Conservation (phyloP, 2,888 invertebrate genomes). For the Chorisops tibialis region DNA sequence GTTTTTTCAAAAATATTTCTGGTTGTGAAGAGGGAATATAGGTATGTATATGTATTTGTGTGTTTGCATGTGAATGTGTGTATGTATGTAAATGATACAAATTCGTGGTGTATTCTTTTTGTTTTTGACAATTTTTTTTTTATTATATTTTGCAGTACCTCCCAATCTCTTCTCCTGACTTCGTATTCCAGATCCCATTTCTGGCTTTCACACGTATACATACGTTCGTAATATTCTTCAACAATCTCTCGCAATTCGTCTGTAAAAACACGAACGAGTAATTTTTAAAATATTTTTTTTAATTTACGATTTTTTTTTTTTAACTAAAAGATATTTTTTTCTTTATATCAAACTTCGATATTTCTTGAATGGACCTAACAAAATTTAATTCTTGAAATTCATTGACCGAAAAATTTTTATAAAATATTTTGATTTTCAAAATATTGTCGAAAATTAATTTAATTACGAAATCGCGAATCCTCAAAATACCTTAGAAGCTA, state of each 20-base stretch:
- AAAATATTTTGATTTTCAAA: no score
- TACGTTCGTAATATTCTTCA: conserved; percentile 94
- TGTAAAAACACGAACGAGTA: conserved; percentile 41
- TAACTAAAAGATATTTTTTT: not conserved
- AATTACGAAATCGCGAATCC: no score
- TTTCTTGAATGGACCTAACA: no score
- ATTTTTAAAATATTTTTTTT: not conserved
- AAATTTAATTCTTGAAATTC: no score
- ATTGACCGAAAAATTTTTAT: no score
- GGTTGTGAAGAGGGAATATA: not conserved
- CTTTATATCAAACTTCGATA: no score
- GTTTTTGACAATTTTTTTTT: conserved; percentile 4
- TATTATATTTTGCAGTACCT: conserved; percentile 69
- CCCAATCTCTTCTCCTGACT: conserved; percentile 99
- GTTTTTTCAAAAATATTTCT: not conserved
- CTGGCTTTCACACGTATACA: conserved; percentile 97
- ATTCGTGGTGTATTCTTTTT: conserved; percentile 16
- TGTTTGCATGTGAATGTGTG: conserved; percentile 10
- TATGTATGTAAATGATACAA: not conserved
- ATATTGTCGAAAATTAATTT: no score
- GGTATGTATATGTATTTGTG: not conserved
- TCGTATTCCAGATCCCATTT: conserved; percentile 99
- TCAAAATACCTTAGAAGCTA: no score
- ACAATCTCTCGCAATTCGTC: conserved; percentile 83
- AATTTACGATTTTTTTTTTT: not conserved